A percentile compares a stretch with the other conserved stretches of the same genome.
phyloP scores from a whole-genome alignment of 1,140 invertebrate species.

The Cheumatopsyche charites region DNA sequence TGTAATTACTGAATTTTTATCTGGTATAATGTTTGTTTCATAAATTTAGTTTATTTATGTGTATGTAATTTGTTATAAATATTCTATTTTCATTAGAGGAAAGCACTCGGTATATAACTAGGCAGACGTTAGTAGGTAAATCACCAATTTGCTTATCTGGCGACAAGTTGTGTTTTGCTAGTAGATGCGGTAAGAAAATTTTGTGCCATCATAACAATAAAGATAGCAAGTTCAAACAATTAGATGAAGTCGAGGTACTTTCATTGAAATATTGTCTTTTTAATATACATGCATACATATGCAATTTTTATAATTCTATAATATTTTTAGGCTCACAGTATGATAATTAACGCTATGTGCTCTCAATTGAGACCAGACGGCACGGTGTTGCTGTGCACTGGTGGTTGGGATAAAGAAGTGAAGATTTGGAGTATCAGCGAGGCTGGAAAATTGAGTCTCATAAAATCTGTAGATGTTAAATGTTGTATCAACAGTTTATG shows the following conservation, averaged over 20 bases:
- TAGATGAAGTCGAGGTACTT: constrained; percentile 52
- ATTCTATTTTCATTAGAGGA: constrained; percentile 51
- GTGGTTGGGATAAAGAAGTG: constrained; percentile 57
- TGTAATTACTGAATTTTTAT: constrained; percentile 55
- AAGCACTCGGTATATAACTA: constrained; percentile 51
- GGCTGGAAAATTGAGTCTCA: constrained; percentile 47
- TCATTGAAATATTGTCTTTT: background rate
- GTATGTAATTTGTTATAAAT: constrained; percentile 8
- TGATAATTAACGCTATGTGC: constrained; percentile 56
- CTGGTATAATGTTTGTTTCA: constrained; percentile 51
- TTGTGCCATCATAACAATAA: constrained; percentile 51
- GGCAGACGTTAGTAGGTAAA: constrained; percentile 52
- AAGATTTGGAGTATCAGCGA: constrained; percentile 56
- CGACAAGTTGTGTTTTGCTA: constrained; percentile 52
- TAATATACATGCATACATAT: background rate
- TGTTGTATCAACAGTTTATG: constrained; percentile 54
- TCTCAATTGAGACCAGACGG: constrained; percentile 50
- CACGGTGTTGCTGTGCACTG: constrained; percentile 51
- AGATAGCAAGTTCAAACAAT: constrained; percentile 50
- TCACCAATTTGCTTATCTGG: constrained; percentile 52
- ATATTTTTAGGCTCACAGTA: constrained; percentile 54
- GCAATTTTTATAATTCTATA: background rate
- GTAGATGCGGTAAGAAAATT: constrained; percentile 53
- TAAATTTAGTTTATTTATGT: background rate
- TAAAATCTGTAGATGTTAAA: constrained; percentile 49